Evolutionary conservation across 2,888 invertebrate genomes (phyloP), one percentile per base, ranked within the genome.

Genomic region (Fabriciana adippe): DNA sequence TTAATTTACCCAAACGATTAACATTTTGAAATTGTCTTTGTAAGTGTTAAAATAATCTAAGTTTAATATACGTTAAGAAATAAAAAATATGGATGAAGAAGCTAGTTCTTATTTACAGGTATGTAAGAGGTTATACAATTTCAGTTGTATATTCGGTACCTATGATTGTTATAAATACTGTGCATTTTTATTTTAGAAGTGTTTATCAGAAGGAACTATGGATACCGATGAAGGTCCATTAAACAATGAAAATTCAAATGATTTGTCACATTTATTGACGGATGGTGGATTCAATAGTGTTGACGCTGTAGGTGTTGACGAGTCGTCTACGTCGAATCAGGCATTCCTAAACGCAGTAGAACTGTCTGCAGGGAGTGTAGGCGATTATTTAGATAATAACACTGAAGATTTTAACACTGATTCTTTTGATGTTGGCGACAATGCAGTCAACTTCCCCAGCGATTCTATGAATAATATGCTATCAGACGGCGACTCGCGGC

Each of bases 261-360:
- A 92, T 8, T 76, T 91, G 65, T 91, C 92, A 11, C 91, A 92
- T 80, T 80, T 92, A 73, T 78, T 92, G 72, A 91, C 90, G 16
- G 92, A 91, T 71, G 86, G 90, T 48, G 92, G 90, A 75, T 91
- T 92, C 75, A 90, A 86, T 72, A 91, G 90, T 76, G 92, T 92
- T 35, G 92, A 92, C 67, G 87, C 89, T 21, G 87, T 77, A 18
- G 84, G 81, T 45, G 91, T 82, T 69, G 92, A 92, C 74, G 92
- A 92, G 74, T 90, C 92, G 41, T 92, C 92, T 50, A 84, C 86
- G 50, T 92, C 92, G 3, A 90, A 92, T 74, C 92, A 89, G 79
- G 90, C 86, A 74, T 92, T 92, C 74, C 81, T 92, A 67, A 90
- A 90, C 80, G 90, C 92, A 51, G 90, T 89, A 55, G 92, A 92